Evolutionary conservation across 2,113 vertebrate species (phyloP).

Genomic region (Theristicus caerulescens): DNA sequence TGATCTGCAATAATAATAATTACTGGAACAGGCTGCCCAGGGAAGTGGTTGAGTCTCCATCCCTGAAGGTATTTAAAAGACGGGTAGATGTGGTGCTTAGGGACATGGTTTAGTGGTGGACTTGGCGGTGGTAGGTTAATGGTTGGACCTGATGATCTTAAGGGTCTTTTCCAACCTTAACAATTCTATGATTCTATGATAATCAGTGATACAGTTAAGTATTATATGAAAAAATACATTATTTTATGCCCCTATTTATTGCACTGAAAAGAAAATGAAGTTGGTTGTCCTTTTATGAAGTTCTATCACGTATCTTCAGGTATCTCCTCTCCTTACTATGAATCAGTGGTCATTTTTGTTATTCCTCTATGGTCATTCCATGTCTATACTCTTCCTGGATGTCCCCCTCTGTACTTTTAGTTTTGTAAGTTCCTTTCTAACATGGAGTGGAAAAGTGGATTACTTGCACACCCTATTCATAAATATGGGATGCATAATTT

Average conservation of each 20-base stretch:
- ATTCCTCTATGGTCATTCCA: neutral
- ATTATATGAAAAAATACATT: neutral
- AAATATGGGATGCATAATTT: neutral
- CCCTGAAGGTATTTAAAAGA: too few relatives aligned
- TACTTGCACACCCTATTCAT: neutral
- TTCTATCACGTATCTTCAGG: neutral
- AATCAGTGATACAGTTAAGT: neutral
- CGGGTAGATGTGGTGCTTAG: too few relatives aligned
- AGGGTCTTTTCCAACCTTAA: too few relatives aligned
- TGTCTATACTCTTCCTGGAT: neutral
- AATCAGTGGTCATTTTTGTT: neutral
- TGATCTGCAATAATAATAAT: neutral
- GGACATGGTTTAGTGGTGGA: too few relatives aligned
- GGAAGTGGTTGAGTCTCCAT: too few relatives aligned
- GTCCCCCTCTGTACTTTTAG: neutral
- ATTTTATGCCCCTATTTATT: neutral
- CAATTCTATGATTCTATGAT: too few relatives aligned
- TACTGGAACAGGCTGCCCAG: too few relatives aligned
- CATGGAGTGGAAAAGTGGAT: neutral
- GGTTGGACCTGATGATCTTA: too few relatives aligned
- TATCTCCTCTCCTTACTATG: neutral
- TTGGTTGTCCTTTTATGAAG: accelerated
- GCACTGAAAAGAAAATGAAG: neutral
- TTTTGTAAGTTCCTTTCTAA: neutral
- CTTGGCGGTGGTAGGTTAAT: too few relatives aligned